A percentile compares a stretch with the other conserved stretches of the same genome.
These are phyloP conservation scores for Rotaria macrura DNA, from an alignment of 2,888 invertebrate genomes.

Conservation along the genomic window DNA sequence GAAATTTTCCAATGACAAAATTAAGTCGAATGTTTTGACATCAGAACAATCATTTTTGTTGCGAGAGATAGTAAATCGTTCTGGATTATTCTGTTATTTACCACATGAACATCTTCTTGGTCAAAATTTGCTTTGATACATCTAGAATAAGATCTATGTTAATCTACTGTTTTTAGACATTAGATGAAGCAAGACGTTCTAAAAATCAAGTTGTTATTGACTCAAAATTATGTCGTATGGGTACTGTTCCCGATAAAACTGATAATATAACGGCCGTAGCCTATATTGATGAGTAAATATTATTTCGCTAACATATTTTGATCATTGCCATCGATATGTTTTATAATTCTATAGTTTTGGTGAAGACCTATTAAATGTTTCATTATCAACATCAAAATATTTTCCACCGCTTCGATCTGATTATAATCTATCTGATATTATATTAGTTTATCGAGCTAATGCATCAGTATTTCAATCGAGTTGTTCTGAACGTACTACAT, in stretches of 20 bases:
- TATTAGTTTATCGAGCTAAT: neutral
- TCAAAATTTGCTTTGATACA: no score
- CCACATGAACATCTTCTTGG: no score
- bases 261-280: neutral
- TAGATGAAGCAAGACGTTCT: neutral
- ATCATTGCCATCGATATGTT: neutral
- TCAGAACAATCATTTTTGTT: no score
- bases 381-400: neutral
- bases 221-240: neutral
- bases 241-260: neutral
- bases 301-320: no score
- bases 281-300: neutral
- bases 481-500: neutral
- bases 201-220: neutral
- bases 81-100: no score
- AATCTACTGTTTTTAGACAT: neutral
- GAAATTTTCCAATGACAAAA: no score
- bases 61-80: no score
- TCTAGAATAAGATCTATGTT: no score
- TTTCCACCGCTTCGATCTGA: neutral
- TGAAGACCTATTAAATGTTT: neutral
- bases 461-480: neutral
- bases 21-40: no score
- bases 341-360: neutral
- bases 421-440: constrained; percentile 13